These are phyloP conservation scores for Leptodactylus fuscus DNA, from an alignment of 2,113 vertebrate species.

Conservation along the genomic window DNA sequence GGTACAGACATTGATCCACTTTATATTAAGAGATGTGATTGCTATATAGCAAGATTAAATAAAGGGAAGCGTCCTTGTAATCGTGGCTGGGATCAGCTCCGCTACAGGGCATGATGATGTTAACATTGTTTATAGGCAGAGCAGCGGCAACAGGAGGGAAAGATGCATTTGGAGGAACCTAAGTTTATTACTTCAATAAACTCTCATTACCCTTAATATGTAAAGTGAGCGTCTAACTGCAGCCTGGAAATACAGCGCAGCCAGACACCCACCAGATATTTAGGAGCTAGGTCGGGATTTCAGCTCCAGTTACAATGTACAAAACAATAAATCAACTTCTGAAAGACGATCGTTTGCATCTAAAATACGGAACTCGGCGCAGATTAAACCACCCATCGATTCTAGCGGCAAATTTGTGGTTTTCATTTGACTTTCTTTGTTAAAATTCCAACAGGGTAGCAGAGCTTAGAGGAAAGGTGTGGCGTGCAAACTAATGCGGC, in stretches of 20 bases:
- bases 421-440: neutral
- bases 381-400: neutral
- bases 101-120: neutral
- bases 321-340: conserved; percentile 21
- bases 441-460: neutral
- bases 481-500: neutral
- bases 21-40: neutral
- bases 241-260: neutral
- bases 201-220: conserved; percentile 34
- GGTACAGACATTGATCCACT: neutral
- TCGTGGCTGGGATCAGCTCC: neutral
- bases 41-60: neutral
- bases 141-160: neutral
- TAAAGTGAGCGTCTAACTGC: neutral
- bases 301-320: neutral
- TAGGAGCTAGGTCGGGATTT: conserved; percentile 8
- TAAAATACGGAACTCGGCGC: neutral
- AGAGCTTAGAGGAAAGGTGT: neutral
- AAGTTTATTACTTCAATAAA: conserved; percentile 29
- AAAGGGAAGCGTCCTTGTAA: neutral
- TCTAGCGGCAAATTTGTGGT: neutral
- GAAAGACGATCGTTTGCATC: neutral
- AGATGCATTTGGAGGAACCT: neutral
- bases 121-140: neutral
- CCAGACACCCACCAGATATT: neutral